Evolutionary conservation across 2,888 invertebrate species (phyloP).

Genomic region (Linyphia triangularis): DNA sequence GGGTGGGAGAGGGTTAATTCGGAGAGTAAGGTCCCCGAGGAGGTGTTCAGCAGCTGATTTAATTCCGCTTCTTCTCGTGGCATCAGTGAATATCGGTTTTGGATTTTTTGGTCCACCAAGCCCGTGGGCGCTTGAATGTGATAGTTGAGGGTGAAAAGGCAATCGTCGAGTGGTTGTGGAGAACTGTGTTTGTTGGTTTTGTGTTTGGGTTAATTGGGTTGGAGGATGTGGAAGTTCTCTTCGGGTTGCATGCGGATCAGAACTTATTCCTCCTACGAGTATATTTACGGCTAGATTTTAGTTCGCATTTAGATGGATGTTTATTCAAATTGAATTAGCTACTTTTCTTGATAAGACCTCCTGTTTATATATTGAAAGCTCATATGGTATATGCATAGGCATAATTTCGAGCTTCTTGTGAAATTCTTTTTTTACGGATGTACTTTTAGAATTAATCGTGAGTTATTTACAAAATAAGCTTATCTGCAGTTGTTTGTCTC

Average conservation of each 20-base stretch:
- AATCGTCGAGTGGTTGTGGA: neutral
- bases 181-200: constrained; percentile 20
- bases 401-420: too few species aligned
- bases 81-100: constrained; percentile 58
- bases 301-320: neutral
- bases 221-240: neutral
- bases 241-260: neutral
- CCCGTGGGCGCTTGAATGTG: neutral
- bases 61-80: constrained; percentile 57
- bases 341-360: too few species aligned
- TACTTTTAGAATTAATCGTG: too few species aligned
- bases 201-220: constrained; percentile 12
- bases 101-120: constrained; percentile 49
- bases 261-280: neutral
- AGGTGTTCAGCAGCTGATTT: constrained; percentile 63
- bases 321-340: too few species aligned
- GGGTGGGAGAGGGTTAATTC: constrained; percentile 32
- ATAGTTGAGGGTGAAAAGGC: constrained; percentile 1
- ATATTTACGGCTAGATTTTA: neutral
- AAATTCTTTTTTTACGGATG: too few species aligned
- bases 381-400: too few species aligned
- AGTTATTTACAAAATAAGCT: too few species aligned
- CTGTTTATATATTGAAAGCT: too few species aligned
- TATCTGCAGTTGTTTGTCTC: too few species aligned
- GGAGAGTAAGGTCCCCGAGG: constrained; percentile 49